Evolutionary conservation across 2,888 invertebrate genomes (phyloP).

Genomic region (Cerastoderma edule): DNA sequence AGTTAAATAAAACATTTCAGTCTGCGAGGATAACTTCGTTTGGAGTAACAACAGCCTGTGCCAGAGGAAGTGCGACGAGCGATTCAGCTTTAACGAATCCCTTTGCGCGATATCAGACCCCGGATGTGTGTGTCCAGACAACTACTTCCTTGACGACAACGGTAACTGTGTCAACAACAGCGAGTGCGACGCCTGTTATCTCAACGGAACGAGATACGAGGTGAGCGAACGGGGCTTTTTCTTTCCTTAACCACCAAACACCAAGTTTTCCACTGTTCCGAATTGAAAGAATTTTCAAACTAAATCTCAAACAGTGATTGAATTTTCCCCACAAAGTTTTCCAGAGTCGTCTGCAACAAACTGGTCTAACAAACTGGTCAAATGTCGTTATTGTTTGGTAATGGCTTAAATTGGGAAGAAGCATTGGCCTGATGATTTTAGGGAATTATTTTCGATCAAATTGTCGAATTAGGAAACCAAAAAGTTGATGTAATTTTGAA

Average conservation of each 20-base stretch:
- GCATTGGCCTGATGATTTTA: no score
- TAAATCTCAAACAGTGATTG: no score
- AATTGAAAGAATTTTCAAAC: no score
- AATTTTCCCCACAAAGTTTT: no score
- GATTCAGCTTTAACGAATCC: conserved; percentile 29
- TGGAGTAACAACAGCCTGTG: conserved; percentile 39
- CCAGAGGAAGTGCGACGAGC: conserved; percentile 33
- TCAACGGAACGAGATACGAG: conserved; percentile 32
- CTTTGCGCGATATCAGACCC: conserved; percentile 27
- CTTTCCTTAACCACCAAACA: neutral
- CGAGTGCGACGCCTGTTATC: conserved; percentile 30
- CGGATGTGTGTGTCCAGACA: conserved; percentile 39
- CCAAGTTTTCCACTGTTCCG: no score
- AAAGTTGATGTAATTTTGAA: no score
- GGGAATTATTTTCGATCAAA: no score
- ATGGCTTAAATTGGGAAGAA: no score
- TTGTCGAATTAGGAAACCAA: no score
- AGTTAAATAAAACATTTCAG: neutral
- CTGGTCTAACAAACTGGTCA: no score
- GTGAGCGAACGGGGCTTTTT: neutral
- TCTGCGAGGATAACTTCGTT: conserved; percentile 25
- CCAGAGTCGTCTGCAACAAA: no score
- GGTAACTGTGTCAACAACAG: conserved; percentile 30
- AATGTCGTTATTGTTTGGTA: no score
- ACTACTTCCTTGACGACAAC: conserved; percentile 26